A percentile compares a stretch with the other conserved stretches of the same genome.
Evolutionary conservation across 1,140 invertebrate species (phyloP).

Genomic region (Oryctes rhinoceros): DNA sequence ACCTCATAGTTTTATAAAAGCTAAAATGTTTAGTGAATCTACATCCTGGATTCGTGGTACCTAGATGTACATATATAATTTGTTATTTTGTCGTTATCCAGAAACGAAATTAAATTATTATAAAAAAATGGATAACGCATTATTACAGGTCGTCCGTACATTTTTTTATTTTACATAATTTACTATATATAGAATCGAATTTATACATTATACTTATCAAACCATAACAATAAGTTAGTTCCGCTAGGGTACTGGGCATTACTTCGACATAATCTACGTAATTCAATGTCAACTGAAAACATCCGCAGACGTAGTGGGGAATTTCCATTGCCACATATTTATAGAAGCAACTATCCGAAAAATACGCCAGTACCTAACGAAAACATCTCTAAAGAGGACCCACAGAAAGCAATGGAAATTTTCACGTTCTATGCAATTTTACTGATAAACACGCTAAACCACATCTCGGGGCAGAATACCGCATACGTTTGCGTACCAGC

Average conservation of each 20-base stretch:
- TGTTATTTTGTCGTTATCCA: no score
- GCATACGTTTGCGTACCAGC: slow-evolving; percentile 41
- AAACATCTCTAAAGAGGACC: background rate
- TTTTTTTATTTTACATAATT: background rate
- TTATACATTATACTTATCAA: background rate
- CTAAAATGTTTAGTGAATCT: no score
- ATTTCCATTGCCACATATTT: background rate
- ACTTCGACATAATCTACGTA: background rate
- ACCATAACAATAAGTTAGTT: background rate
- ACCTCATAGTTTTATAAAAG: no score
- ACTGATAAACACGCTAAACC: background rate
- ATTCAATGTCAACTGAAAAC: background rate
- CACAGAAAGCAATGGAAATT: background rate
- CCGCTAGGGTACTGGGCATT: no score
- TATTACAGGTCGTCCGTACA: background rate
- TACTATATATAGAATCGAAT: background rate
- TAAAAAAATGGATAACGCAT: no score
- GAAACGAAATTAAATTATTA: no score
- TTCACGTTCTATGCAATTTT: background rate
- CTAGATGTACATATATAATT: no score
- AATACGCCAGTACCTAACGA: background rate
- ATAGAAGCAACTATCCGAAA: background rate
- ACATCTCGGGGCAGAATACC: background rate
- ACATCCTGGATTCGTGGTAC: no score
- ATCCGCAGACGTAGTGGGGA: background rate